Conservation (phyloP, 1,140 invertebrate species). For the Acromyrmex charruanus region DNA sequence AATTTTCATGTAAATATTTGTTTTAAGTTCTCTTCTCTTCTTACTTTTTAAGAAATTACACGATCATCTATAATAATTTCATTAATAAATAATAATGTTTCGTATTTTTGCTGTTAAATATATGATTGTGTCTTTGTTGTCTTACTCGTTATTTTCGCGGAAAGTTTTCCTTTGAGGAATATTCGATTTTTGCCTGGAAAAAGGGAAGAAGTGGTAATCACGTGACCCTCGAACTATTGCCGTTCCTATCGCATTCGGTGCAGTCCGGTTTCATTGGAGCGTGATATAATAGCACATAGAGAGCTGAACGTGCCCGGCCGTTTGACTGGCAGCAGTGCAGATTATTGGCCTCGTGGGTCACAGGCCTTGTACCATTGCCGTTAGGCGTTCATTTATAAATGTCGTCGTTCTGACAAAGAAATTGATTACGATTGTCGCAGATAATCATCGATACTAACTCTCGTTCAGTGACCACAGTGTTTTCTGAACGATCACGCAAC, state of each 20-base stretch:
- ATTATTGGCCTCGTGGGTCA: slow-evolving; percentile 70
- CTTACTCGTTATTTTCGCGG: not conserved
- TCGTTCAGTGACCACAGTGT: slow-evolving; percentile 51
- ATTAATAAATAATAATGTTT: not conserved
- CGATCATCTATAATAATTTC: not conserved
- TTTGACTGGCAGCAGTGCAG: slow-evolving; percentile 64
- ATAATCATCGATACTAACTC: slow-evolving; percentile 72
- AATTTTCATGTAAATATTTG: not conserved
- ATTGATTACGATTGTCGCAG: slow-evolving; percentile 69
- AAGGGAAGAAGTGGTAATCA: slow-evolving; percentile 1
- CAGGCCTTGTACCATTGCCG: slow-evolving; percentile 59
- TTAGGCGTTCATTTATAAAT: slow-evolving; percentile 73
- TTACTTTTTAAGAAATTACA: not conserved
- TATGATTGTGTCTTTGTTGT: not conserved
- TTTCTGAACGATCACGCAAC: slow-evolving; percentile 53
- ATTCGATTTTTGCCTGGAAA: slow-evolving; percentile 21
- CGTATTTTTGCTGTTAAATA: not conserved
- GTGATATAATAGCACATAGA: slow-evolving; percentile 62
- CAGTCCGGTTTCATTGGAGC: slow-evolving; percentile 66
- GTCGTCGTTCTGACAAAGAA: slow-evolving; percentile 69
- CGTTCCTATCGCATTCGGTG: slow-evolving; percentile 27
- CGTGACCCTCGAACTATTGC: slow-evolving; percentile 26
- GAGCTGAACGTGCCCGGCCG: slow-evolving; percentile 33
- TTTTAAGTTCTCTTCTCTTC: not conserved
- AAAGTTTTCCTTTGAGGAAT: not conserved